A percentile compares a stretch with the other conserved stretches of the same genome.
Conservation (phyloP, 1,140 invertebrate genomes). For the Meloidogyne hapla region DNA sequence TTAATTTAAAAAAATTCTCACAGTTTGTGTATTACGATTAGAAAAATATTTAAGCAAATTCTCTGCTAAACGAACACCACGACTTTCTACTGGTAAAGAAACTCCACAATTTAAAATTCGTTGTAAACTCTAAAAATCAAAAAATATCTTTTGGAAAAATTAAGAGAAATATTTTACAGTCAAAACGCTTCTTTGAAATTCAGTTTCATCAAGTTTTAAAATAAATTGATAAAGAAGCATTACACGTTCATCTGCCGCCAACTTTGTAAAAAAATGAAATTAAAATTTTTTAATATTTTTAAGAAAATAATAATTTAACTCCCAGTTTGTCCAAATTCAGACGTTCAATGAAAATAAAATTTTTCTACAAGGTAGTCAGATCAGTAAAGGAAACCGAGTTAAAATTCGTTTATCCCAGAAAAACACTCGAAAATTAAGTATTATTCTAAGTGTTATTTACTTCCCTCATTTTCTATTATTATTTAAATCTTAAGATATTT, state of each 20-base stretch:
- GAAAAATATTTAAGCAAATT: constrained; percentile 21
- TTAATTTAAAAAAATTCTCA: neutral
- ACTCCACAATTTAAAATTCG: constrained; percentile 4
- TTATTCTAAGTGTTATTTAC: too few relatives aligned
- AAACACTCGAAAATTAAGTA: too few relatives aligned
- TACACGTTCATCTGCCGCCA: neutral
- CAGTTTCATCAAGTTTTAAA: neutral
- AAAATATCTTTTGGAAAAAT: neutral
- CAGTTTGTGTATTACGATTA: neutral
- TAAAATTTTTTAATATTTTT: neutral
- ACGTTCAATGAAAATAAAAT: too few relatives aligned
- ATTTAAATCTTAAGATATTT: neutral
- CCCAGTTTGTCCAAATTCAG: too few relatives aligned
- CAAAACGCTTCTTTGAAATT: constrained; percentile 11
- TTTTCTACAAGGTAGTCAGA: too few relatives aligned
- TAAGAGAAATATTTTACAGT: neutral
- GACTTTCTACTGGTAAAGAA: neutral
- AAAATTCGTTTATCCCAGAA: too few relatives aligned
- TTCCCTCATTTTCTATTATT: too few relatives aligned
- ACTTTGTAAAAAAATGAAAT: neutral
- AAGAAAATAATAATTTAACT: too few relatives aligned
- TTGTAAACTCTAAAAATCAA: neutral
- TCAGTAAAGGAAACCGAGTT: too few relatives aligned
- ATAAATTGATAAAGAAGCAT: constrained; percentile 13
- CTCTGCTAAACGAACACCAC: constrained; percentile 6